A percentile compares a stretch with the other conserved stretches of the same genome.
phyloP scores from a whole-genome alignment of 1,140 invertebrate species.

The Drosophila ercepeae region DNA sequence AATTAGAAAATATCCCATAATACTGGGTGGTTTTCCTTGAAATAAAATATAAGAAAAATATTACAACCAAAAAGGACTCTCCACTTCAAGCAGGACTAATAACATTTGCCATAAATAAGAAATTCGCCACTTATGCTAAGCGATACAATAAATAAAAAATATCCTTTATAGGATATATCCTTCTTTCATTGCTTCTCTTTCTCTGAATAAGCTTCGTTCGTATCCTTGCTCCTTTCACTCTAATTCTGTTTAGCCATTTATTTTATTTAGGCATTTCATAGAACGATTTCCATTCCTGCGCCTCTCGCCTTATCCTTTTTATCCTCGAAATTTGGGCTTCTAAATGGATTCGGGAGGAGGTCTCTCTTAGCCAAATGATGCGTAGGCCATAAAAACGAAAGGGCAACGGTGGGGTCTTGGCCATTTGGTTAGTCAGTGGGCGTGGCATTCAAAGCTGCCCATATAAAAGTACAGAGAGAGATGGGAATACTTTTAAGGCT shows the following conservation, averaged over 20 bases:
- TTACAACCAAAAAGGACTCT: background rate
- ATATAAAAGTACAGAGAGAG: background rate
- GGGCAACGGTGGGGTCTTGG: conserved; percentile 47
- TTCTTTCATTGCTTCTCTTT: background rate
- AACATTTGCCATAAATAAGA: conserved; percentile 24
- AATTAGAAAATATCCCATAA: conserved; percentile 1
- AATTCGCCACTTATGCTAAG: conserved; percentile 33
- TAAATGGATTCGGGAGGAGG: conserved; percentile 23
- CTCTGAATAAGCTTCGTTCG: conserved; percentile 6
- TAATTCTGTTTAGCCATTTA: conserved; percentile 81
- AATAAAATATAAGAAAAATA: background rate
- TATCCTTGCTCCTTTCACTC: conserved; percentile 56
- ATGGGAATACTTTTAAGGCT: background rate
- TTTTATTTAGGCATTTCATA: conserved; percentile 80
- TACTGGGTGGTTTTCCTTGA: background rate
- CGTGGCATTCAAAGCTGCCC: conserved; percentile 24
- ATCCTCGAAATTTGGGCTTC: conserved; percentile 8
- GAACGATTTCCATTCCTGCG: conserved; percentile 34
- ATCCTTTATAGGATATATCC: conserved; percentile 29
- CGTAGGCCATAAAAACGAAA: conserved; percentile 69
- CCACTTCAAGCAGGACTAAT: too few relatives aligned
- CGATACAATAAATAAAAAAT: conserved; percentile 32
- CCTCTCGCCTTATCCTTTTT: background rate
- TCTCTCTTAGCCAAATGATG: conserved; percentile 72
- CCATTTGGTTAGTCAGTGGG: conserved; percentile 48